phyloP scores from a whole-genome alignment of 1,140 invertebrate species.

The Scaptodrosophila lebanonensis region DNA sequence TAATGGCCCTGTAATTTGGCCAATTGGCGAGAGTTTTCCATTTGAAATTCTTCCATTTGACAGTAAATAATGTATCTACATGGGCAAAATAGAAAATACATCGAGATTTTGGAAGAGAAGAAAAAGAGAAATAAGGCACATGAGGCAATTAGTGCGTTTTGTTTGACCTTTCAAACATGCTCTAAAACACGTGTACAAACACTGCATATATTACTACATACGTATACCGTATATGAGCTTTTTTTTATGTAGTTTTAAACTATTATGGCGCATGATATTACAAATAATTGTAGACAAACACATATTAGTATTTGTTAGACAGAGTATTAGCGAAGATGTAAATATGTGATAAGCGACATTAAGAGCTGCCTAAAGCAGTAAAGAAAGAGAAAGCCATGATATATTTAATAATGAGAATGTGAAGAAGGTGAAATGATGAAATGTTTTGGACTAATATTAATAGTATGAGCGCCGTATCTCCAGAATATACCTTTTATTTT shows the following conservation, averaged over 20 bases:
- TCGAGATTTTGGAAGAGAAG: slow-evolving; percentile 45
- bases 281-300: no score
- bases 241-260: slow-evolving; percentile 7
- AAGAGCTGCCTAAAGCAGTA: no score
- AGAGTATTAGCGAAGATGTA: no score
- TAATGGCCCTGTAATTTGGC: slow-evolving; percentile 70
- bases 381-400: no score
- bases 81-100: slow-evolving; percentile 36
- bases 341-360: no score
- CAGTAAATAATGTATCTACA: slow-evolving; percentile 88
- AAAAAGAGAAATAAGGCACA: slow-evolving; percentile 40
- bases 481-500: no score
- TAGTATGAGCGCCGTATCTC: no score
- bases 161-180: slow-evolving; percentile 38
- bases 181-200: slow-evolving; percentile 39
- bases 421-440: no score
- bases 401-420: no score
- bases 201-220: slow-evolving; percentile 8
- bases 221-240: not conserved
- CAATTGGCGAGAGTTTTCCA: slow-evolving; percentile 79
- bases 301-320: no score
- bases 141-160: slow-evolving; percentile 58
- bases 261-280: slow-evolving; percentile 21
- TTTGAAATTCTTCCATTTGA: slow-evolving; percentile 86
- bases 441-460: no score